Percentiles rank a stretch among this genome's conserved stretches.
Evolutionary conservation across 1,140 invertebrate species (phyloP).

Genomic region (Neelides sp.): DNA sequence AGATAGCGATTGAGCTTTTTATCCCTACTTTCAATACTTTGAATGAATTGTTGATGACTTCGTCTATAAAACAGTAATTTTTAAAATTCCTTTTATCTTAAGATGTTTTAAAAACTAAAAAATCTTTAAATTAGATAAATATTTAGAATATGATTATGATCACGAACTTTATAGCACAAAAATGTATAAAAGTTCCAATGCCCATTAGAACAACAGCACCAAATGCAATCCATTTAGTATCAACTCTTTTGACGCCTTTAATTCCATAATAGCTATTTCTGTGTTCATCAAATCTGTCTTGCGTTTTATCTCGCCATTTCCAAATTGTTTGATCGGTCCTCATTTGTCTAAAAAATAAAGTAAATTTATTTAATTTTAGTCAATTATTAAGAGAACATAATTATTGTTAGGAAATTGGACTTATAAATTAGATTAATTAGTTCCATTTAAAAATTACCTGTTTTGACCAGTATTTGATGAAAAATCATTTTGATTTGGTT

Average conservation of each 20-base stretch:
- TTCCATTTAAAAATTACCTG: conserved; percentile 4
- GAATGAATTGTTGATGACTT: neutral
- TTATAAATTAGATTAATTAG: conserved; percentile 7
- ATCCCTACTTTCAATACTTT: conserved; percentile 11
- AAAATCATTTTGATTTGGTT: neutral
- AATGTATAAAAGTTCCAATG: conserved; percentile 42
- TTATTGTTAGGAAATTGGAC: neutral
- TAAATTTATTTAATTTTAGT: too few species aligned
- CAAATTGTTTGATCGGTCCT: conserved; percentile 30
- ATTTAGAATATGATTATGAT: neutral
- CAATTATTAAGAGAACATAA: neutral
- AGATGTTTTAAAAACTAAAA: neutral
- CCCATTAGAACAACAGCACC: conserved; percentile 40
- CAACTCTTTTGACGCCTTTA: conserved; percentile 42
- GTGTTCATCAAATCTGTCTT: conserved; percentile 13
- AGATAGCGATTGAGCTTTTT: conserved; percentile 11
- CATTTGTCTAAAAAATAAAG: conserved; percentile 7
- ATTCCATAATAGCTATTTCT: conserved; percentile 46
- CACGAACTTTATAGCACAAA: conserved; percentile 43
- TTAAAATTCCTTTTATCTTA: neutral
- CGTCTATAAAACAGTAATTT: conserved; percentile 4
- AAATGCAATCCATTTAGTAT: conserved; percentile 44
- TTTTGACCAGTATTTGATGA: neutral
- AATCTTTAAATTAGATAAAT: neutral
- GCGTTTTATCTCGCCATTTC: conserved; percentile 14